phyloP scores from a whole-genome alignment of 1,140 invertebrate species.

The Hestina assimilis region DNA sequence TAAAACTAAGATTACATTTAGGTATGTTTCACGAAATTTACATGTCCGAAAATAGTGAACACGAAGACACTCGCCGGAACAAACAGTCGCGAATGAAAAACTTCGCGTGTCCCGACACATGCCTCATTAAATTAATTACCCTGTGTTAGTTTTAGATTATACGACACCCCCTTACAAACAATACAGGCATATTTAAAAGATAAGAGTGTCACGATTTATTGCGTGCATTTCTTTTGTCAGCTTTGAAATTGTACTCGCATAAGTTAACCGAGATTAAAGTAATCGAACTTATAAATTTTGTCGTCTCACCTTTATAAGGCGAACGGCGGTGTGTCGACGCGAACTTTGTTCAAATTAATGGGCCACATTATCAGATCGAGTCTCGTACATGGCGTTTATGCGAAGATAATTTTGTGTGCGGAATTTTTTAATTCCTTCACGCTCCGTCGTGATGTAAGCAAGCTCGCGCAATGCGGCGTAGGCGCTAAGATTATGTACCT shows the following conservation, averaged over 20 bases:
- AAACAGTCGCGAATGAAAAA: constrained; percentile 49
- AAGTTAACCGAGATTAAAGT: constrained; percentile 78
- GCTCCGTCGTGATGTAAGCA: constrained; percentile 36
- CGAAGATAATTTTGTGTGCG: constrained; percentile 72
- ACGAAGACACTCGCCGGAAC: constrained; percentile 30
- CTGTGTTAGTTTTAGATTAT: constrained; percentile 65
- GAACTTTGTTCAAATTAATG: constrained; percentile 77
- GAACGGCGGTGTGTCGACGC: constrained; percentile 72
- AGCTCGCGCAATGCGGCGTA: constrained; percentile 36
- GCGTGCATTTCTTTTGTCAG: constrained; percentile 78
- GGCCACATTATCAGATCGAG: constrained; percentile 73
- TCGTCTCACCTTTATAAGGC: constrained; percentile 76
- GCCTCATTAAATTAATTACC: constrained; percentile 76
- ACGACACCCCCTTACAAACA: constrained; percentile 63
- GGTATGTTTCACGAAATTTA: constrained; percentile 26
- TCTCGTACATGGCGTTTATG: constrained; percentile 76
- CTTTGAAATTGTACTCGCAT: constrained; percentile 78
- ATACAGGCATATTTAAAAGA: constrained; percentile 72
- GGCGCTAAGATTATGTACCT: constrained; percentile 46
- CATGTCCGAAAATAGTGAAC: constrained; percentile 25
- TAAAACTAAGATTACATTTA: too few species aligned
- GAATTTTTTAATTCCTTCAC: constrained; percentile 64
- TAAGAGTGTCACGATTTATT: constrained; percentile 71
- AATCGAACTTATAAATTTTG: constrained; percentile 79
- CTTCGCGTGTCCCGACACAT: constrained; percentile 50